Conservation (phyloP, 2,113 vertebrate species). For the mouse (Mus musculus) region GRCm39 chr1:181639501-181640000, state of each 20-base stretch:
- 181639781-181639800: too few relatives aligned
- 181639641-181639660: neutral
- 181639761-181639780: neutral
- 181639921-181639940: neutral
- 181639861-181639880: neutral
- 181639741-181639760: neutral
- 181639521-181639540: neutral
- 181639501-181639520: too few relatives aligned
- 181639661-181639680: neutral
- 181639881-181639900: neutral
- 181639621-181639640: neutral
- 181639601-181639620: neutral
- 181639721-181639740: neutral
- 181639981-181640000: neutral
- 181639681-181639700: neutral
- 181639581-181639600: neutral
- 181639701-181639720: neutral
- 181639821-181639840: too few relatives aligned
- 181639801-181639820: neutral
- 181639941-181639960: neutral
- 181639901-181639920: neutral
- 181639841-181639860: neutral
- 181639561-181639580: neutral
- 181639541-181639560: neutral
- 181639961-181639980: neutral